phyloP scores from a whole-genome alignment of 2,113 vertebrate genomes.

The Corydoras maculifer region DNA sequence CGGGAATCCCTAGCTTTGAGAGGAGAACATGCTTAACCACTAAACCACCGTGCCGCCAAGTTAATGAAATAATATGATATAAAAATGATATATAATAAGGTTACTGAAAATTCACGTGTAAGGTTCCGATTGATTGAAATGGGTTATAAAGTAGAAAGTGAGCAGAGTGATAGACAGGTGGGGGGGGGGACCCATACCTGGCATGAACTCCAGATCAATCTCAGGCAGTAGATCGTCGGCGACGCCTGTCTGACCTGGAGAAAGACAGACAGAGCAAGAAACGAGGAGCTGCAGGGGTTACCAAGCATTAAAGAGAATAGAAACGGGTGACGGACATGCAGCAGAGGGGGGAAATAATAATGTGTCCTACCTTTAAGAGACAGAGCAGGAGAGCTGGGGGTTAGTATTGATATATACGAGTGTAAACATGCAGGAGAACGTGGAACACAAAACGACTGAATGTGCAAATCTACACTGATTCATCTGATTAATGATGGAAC shows the following conservation, averaged over 20 bases:
- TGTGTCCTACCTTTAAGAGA: slow-evolving; percentile 18
- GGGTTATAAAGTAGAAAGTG: too few species aligned
- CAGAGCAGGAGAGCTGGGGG: not conserved
- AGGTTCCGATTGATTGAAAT: too few species aligned
- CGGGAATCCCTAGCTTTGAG: too few species aligned
- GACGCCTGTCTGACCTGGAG: slow-evolving; percentile 91
- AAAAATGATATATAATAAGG: too few species aligned
- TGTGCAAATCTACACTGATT: too few species aligned
- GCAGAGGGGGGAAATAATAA: slow-evolving; percentile 35
- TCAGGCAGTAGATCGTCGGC: slow-evolving; percentile 93
- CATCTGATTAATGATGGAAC: too few species aligned
- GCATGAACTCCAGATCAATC: slow-evolving; percentile 96
- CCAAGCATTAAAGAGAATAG: slow-evolving; percentile 30
- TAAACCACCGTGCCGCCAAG: too few species aligned
- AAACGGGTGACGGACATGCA: slow-evolving; percentile 29
- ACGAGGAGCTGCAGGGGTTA: slow-evolving; percentile 14
- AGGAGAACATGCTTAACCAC: too few species aligned
- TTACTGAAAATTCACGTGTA: too few species aligned
- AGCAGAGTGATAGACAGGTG: slow-evolving; percentile 18
- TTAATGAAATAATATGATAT: too few species aligned
- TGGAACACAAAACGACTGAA: not conserved
- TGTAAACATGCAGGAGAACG: slow-evolving; percentile 5
- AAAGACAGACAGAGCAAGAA: slow-evolving; percentile 47
- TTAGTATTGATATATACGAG: not conserved
- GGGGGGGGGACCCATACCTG: slow-evolving; percentile 78